Conservation (phyloP, 2,888 invertebrate genomes). For the Platycheirus rosarum region DNA sequence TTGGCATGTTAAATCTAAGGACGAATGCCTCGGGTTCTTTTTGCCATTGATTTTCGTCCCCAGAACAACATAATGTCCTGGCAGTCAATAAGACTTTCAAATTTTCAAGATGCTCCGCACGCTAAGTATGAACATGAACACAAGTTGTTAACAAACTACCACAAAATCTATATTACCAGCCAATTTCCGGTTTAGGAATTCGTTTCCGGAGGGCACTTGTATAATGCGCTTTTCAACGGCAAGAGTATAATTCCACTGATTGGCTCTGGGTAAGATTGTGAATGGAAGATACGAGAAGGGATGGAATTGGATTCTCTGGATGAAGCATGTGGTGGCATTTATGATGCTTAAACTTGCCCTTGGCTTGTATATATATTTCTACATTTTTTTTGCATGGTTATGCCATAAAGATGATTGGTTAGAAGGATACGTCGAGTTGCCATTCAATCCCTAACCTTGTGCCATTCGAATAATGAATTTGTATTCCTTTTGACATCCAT, state of each 20-base stretch:
- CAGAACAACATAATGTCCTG: not conserved
- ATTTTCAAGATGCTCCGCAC: constrained; percentile 16
- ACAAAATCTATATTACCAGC: constrained; percentile 25
- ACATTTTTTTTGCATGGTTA: not conserved
- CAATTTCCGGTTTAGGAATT: constrained; percentile 40
- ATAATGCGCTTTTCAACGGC: constrained; percentile 14
- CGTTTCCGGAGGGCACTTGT: constrained; percentile 46
- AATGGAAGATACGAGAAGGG: not conserved
- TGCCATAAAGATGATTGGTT: constrained; percentile 17
- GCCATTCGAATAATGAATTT: constrained; percentile 50
- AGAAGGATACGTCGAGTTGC: constrained; percentile 16
- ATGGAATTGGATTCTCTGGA: not conserved
- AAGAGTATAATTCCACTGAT: constrained; percentile 39
- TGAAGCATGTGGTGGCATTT: constrained; percentile 12
- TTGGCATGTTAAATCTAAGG: not conserved
- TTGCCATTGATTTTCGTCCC: not conserved
- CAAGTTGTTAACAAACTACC: constrained; percentile 23
- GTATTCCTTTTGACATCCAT: constrained; percentile 39
- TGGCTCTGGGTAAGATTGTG: constrained; percentile 27
- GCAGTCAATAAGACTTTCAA: constrained; percentile 1
- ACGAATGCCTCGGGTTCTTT: constrained; percentile 15
- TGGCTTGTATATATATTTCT: constrained; percentile 18
- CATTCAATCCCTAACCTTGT: constrained; percentile 15
- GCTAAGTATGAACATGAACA: constrained; percentile 1
- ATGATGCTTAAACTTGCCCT: constrained; percentile 6